A percentile compares a stretch with the other conserved stretches of the same genome.
These are phyloP conservation scores for Noctua janthina DNA, from an alignment of 2,888 invertebrate species.

Conservation along the genomic window DNA sequence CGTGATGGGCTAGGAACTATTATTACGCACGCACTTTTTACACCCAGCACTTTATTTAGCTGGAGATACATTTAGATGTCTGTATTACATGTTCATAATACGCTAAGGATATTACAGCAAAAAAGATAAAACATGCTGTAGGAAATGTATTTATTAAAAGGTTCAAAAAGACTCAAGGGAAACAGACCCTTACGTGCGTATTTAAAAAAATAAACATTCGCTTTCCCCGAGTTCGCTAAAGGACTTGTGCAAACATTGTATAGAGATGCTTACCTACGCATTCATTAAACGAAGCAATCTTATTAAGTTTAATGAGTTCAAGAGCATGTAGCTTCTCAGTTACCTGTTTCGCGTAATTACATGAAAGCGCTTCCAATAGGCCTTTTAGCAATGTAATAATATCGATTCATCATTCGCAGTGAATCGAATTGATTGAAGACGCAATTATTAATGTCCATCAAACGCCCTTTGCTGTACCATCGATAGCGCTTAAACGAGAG, in stretches of 20 bases:
- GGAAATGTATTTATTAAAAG: conserved; percentile 38
- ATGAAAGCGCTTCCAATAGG: conserved; percentile 69
- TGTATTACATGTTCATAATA: conserved; percentile 38
- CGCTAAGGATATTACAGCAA: conserved; percentile 24
- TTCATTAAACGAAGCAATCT: conserved; percentile 64
- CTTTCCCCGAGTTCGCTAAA: conserved; percentile 46
- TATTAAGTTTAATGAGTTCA: conserved; percentile 65
- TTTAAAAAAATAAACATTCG: conserved; percentile 58
- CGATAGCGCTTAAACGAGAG: conserved; percentile 58
- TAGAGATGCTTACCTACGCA: conserved; percentile 51
- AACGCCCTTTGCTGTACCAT: conserved; percentile 66
- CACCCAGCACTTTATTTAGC: conserved; percentile 59
- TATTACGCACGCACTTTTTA: conserved; percentile 62
- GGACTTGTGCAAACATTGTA: conserved; percentile 56
- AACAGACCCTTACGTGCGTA: conserved; percentile 37
- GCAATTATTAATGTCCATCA: conserved; percentile 72
- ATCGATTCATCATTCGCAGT: conserved; percentile 73
- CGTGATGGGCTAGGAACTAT: conserved; percentile 62
- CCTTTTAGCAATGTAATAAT: conserved; percentile 65
- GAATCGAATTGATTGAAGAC: conserved; percentile 71
- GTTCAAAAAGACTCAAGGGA: conserved; percentile 45
- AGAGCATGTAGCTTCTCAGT: conserved; percentile 56
- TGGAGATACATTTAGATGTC: conserved; percentile 54
- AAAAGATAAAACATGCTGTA: conserved; percentile 36
- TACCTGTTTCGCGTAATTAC: conserved; percentile 65